Conservation (phyloP, 2,888 invertebrate species). For the Periphyllus acericola region DNA sequence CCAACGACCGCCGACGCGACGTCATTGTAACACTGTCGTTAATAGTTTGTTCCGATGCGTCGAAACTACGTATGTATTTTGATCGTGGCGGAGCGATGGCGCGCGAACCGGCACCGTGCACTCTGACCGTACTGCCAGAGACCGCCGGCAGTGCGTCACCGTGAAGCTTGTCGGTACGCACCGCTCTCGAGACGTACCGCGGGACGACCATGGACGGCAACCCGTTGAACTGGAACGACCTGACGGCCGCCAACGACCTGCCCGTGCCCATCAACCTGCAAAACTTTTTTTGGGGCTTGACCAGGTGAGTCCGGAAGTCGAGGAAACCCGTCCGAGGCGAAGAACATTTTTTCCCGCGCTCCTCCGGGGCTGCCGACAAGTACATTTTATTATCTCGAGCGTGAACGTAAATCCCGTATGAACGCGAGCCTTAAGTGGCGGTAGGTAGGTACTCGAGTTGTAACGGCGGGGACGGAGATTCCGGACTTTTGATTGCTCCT, state of each 20-base stretch:
- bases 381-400: neutral
- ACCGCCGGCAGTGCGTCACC: too few relatives aligned
- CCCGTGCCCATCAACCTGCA: slow-evolving; percentile 42
- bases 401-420: neutral
- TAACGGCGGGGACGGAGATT: neutral
- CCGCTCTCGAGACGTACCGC: too few relatives aligned
- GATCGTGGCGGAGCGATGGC: too few relatives aligned
- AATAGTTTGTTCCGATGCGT: too few relatives aligned
- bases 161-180: too few relatives aligned
- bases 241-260: slow-evolving; percentile 9
- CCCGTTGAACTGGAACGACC: slow-evolving; percentile 52
- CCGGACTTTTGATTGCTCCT: neutral
- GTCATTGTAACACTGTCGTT: too few relatives aligned
- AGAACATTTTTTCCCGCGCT: neutral
- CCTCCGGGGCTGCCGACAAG: neutral
- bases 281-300: slow-evolving; percentile 55
- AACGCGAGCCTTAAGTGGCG: neutral
- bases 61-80: too few relatives aligned
- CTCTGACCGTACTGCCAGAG: too few relatives aligned
- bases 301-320: slow-evolving; percentile 4
- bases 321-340: too few relatives aligned
- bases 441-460: neutral
- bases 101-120: too few relatives aligned
- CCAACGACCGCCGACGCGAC: too few relatives aligned
- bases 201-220: slow-evolving; percentile 20